Evolutionary conservation across 1,140 invertebrate species (phyloP), one percentile per base, ranked within the genome.

Genomic region (Atta texana): DNA sequence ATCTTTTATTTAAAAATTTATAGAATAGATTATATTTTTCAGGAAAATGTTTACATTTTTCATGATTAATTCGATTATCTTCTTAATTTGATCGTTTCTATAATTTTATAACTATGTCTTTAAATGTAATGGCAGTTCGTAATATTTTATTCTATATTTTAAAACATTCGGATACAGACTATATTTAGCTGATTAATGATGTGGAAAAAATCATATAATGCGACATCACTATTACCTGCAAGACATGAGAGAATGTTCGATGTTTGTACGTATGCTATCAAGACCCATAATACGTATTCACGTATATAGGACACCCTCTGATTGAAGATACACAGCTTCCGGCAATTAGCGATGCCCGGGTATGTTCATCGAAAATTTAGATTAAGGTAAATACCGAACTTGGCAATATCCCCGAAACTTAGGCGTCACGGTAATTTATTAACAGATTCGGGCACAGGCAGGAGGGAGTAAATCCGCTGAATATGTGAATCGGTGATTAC

Each of bases 301-400:
- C 28, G 24, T 75, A 84, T 84, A 75, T 84, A 84, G 80, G 69
- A 7, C 80, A 74, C 34, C 18, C 39, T 61, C 55, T 84, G 80
- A 89, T 90, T 88, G 88, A 66, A 74, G 86, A 89, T 88, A 86
- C 72, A 89, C 85, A 59, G 77, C 84, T 44, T n/a, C 55, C 28
- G 76, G 34, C 64, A 85, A 90, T 89, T 89, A 89, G 89, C 75
- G 53, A 69, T 57, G 72, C 61, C 69, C 59, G 59, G 53, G 34
- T 10, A 61, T 57, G 49, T 55, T 89, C 89, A 86, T 78, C 80
- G 85, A 78, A 87, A 90, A 89, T 90, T 89, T 76, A 74, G 63
- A 81, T 85, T 72, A 86, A 91, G 87, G 77, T 69, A 88, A 86
- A 69, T 86, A 80, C 55, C 51, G 18, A 75, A 84, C 81, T 90